Evolutionary conservation across 2,797 vertebrate genomes (phyloP).

Genomic region (Sciurus vulgaris): DNA sequence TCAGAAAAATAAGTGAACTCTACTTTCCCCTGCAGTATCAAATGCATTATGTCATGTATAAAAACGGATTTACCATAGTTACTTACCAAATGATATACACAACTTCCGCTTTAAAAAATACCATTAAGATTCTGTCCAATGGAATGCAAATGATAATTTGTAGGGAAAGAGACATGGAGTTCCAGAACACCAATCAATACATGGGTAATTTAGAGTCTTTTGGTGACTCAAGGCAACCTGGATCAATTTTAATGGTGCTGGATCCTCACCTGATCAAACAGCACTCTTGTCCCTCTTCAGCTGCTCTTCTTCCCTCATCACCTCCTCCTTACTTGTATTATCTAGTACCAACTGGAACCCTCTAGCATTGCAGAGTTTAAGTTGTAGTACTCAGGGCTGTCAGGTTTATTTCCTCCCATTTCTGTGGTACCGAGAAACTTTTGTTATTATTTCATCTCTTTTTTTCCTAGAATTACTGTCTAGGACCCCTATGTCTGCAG

Average conservation of each 20-base stretch:
- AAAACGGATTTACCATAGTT: not conserved
- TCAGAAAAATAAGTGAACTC: not conserved
- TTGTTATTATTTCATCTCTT: not conserved
- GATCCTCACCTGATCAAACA: not conserved
- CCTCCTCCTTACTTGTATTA: not conserved
- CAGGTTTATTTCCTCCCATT: not conserved
- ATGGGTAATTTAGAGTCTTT: not conserved
- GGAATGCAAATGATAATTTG: not conserved
- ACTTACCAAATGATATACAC: not conserved
- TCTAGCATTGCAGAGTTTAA: not conserved
- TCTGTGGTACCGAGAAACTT: not conserved
- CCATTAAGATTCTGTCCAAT: no score
- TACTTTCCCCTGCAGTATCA: not conserved
- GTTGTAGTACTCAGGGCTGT: not conserved
- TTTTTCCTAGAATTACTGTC: not conserved
- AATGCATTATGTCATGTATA: not conserved
- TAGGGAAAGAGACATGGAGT: not conserved
- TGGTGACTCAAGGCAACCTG: not conserved
- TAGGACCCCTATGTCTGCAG: not conserved
- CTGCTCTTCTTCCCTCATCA: not conserved
- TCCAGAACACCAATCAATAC: not conserved
- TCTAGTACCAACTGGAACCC: not conserved
- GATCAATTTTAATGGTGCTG: not conserved
- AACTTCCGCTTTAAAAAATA: not conserved
- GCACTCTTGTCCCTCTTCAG: not conserved